Percentiles rank a stretch among this genome's conserved stretches.
phyloP scores from a whole-genome alignment of 1,140 invertebrate genomes.

The Elysia chlorotica region DNA sequence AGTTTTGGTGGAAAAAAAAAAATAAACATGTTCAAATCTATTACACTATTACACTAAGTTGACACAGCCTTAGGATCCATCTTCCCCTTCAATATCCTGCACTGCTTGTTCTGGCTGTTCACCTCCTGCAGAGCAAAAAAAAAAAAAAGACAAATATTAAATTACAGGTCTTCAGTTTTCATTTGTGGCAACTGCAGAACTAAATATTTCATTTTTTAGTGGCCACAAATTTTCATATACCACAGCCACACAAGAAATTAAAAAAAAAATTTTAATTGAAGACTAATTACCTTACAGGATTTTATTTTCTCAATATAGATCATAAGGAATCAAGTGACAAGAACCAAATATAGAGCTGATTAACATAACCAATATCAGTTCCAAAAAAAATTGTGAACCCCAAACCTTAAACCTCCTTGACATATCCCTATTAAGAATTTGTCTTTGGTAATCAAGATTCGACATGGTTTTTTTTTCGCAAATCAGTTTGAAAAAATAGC shows the following conservation, averaged over 20 bases:
- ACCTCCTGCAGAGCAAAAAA: conserved; percentile 24
- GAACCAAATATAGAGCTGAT: no score
- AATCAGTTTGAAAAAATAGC: no score
- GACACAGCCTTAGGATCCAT: conserved; percentile 51
- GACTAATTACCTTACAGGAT: not conserved
- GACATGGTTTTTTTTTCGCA: no score
- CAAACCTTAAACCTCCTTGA: no score
- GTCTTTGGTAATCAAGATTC: no score
- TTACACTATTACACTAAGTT: conserved; percentile 17
- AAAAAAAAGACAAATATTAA: conserved; percentile 11
- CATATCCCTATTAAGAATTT: no score
- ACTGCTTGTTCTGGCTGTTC: conserved; percentile 74
- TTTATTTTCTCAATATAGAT: no score
- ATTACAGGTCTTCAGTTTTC: no score
- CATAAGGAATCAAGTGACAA: no score
- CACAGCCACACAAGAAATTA: no score
- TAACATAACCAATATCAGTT: no score
- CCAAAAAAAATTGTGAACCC: no score
- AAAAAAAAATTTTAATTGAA: not conserved
- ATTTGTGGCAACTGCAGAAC: not conserved
- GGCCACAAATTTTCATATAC: not conserved
- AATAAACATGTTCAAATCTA: conserved; percentile 20
- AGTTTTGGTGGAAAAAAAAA: conserved; percentile 35
- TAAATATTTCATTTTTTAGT: not conserved
- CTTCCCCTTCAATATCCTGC: conserved; percentile 88